Evolutionary conservation across 1,140 invertebrate species (phyloP).

Genomic region (Cardiocondyla obscurior): DNA sequence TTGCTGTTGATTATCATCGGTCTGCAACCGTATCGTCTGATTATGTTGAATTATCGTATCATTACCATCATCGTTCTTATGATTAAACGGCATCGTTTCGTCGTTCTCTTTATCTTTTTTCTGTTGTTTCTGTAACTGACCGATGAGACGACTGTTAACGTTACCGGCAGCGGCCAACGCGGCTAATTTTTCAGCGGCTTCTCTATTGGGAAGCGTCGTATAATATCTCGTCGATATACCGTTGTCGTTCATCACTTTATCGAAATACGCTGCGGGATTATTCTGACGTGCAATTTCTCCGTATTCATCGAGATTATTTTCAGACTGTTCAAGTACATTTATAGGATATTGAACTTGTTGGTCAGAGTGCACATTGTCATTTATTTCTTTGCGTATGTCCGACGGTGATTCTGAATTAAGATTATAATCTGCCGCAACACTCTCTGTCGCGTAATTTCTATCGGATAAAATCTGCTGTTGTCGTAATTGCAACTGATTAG

Average conservation of each 20-base stretch:
- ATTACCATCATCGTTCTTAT: slow-evolving; percentile 71
- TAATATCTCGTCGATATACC: slow-evolving; percentile 77
- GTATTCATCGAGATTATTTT: slow-evolving; percentile 79
- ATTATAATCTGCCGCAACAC: slow-evolving; percentile 78
- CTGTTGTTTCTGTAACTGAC: slow-evolving; percentile 71
- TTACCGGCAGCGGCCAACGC: slow-evolving; percentile 84
- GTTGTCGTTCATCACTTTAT: slow-evolving; percentile 57
- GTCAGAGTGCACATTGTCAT: slow-evolving; percentile 25
- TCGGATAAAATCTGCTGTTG: slow-evolving; percentile 68
- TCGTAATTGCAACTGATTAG: slow-evolving; percentile 69
- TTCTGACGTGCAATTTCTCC: slow-evolving; percentile 62
- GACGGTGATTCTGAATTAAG: slow-evolving; percentile 65
- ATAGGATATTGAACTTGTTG: slow-evolving; percentile 61
- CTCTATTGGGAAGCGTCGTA: slow-evolving; percentile 83
- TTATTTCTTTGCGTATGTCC: slow-evolving; percentile 43
- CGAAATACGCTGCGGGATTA: slow-evolving; percentile 70
- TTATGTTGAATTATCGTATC: slow-evolving; percentile 46
- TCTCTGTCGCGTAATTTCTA: slow-evolving; percentile 73
- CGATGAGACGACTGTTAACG: slow-evolving; percentile 79
- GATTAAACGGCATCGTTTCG: slow-evolving; percentile 71
- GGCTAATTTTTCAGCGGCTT: slow-evolving; percentile 84
- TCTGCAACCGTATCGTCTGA: not conserved
- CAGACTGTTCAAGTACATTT: slow-evolving; percentile 68
- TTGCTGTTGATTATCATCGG: slow-evolving; percentile 50
- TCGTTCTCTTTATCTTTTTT: slow-evolving; percentile 37